Base-by-base conservation (phyloP, 2,888 invertebrate genomes). In the Drosophila nr. perissopoda region DNA sequence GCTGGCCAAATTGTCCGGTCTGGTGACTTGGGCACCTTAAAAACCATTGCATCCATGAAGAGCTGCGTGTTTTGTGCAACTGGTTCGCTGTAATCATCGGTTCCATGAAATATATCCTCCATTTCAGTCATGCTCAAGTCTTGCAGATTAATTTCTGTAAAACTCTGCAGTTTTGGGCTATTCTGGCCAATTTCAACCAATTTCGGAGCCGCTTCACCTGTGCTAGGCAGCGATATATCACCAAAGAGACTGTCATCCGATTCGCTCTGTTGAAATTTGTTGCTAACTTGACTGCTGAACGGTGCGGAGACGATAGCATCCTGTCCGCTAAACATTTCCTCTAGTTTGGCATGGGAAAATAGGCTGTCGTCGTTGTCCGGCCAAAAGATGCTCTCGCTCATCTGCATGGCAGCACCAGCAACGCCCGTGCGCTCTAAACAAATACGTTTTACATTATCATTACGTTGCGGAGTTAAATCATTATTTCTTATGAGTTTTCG, bases 31-130 rank as follows among this genome's bases (percentile, higher is more conserved):
- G 92, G 91, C 1, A 88, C 52, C 40, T 90, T 91, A 49, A 90
- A 90, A 4, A 86, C 81, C 18, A 93, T 80, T 58, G 92, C 92
- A 42, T 86, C 83, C n/a, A 93, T 62, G 65, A 93, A 93, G n/a
- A 89, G 81, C 76, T 93, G 93, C 0, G 93, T 92, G 51, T 90
- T 91, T 80, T 93, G 93, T 13, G 79, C 52, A n/a, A 76, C 48
- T 3, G 70, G 67, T n/a, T 76, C 75, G 58, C 69, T 77, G 4
- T 65, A 57, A 31, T 81, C 76, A 21, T 78, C 83, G 0, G 63
- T 60, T 1, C 66, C 74, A 46, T 65, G 63, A 27, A 92, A 91
- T 13, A 90, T 77, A 34, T 88, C 76, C n/a, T 82, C 81, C 38
- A 76, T 66, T 68, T 88, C 88, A 1, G 70, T 70, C 6, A 75